These are phyloP conservation scores for Drosophila engyochracea DNA, from an alignment of 2,888 invertebrate species.

Conservation along the genomic window DNA sequence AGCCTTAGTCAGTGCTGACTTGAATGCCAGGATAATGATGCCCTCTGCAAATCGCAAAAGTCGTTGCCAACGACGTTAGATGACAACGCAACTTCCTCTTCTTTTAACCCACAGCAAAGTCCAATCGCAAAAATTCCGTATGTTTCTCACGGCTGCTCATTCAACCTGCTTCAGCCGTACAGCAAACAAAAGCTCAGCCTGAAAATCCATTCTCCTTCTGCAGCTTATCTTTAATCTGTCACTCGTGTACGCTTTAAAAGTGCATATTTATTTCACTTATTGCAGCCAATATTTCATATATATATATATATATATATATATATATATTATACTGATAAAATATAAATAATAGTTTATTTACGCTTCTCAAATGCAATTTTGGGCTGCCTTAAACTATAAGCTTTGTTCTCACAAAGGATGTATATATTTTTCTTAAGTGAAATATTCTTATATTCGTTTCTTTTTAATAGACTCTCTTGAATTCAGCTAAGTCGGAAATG, in stretches of 20 bases:
- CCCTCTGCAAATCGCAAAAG: slow-evolving; percentile 39
- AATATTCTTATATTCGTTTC: background rate
- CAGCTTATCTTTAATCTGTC: no score
- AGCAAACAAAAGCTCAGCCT: slow-evolving; percentile 3
- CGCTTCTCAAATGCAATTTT: background rate
- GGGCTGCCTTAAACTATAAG: background rate
- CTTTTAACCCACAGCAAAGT: background rate
- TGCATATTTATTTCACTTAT: slow-evolving; percentile 5
- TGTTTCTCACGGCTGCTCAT: slow-evolving; percentile 27
- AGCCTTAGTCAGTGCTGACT: slow-evolving; percentile 35
- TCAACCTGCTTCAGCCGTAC: slow-evolving; percentile 25
- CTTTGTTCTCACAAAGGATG: background rate
- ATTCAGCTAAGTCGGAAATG: background rate
- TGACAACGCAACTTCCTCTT: slow-evolving; percentile 15
- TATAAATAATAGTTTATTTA: background rate
- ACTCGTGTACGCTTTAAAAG: background rate
- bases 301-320: background rate
- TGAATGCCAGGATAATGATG: slow-evolving; percentile 67
- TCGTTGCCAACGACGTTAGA: slow-evolving; percentile 34
- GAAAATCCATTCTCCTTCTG: background rate
- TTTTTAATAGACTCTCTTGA: background rate
- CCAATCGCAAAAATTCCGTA: slow-evolving; percentile 30
- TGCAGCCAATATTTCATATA: slow-evolving; percentile 3
- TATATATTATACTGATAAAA: background rate
- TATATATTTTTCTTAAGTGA: background rate